Base-by-base conservation (phyloP, 1,140 invertebrate genomes). In the Zaprionus davidi region DNA sequence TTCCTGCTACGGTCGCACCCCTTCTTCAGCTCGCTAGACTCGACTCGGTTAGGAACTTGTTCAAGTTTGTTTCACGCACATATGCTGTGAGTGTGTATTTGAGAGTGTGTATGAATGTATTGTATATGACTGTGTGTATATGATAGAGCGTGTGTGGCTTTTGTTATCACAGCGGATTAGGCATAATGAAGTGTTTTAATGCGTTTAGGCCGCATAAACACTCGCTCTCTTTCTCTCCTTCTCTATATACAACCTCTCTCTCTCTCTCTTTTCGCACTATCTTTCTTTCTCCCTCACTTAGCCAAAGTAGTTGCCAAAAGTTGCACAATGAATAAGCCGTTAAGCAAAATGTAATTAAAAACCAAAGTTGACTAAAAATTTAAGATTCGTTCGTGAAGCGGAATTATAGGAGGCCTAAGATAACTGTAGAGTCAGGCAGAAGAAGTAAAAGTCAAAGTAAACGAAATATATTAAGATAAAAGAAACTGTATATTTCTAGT, bases 121-220 rank as follows among this genome's bases (percentile, higher is more conserved):
- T n/a, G n/a, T n/a, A n/a, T n/a, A n/a, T n/a, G n/a, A n/a, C n/a
- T n/a, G 9, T 34, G 31, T 58, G 73, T 64, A 58, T 34, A 70
- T 71, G 69, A 74, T 71, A 53, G 76, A 71, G 78, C 62, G 78
- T 74, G 71, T 85, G 78, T 88, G 78, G 81, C 86, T 90, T 90
- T 85, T 88, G 85, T 88, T 90, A 79, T 90, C 85, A 90, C 81
- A 88, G 71, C 77, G 85, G 85, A 90, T 90, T 90, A 90, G 70
- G 59, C 73, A 82, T 85, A 90, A 90, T 90, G 85, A 90, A 90
- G 85, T 90, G 85, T 90, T 90, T 90, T 90, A 90, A 90, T 90
- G 82, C 85, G 85, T 90, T 90, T 90, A 90, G 85, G 66, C 71
- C 36, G 44, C 76, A 72, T 78, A 88, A 74, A 88, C 77, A 78